Evolutionary conservation across 2,113 vertebrate species (phyloP), one percentile per base, ranked within the genome.

Genomic region (Gavia stellata): DNA sequence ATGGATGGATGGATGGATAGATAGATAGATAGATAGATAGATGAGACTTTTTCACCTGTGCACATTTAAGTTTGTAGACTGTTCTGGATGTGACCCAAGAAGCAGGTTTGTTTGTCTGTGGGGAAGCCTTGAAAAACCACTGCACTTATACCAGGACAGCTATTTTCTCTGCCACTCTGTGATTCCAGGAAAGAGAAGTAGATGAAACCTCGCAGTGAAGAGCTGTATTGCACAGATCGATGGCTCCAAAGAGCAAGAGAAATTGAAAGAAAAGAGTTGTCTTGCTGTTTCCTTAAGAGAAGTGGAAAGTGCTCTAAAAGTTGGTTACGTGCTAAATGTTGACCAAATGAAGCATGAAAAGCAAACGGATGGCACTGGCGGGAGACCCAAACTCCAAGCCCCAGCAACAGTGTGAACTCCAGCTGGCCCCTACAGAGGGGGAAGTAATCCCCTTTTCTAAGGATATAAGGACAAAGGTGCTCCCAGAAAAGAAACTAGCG

Each of bases 221-320:
- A 74, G 33, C 36, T 59, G 2, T 61, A 36, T 14, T 29, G 16
- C 24, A 16, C 24, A 47, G 36, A 61, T 40, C 0, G 0, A 56
- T 80, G 26, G 34, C 74, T 82, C 49, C 34, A 42, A 78, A 90
- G 61, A 85, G 49, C 26, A 75, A 61, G 21, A 36, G 15, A 42
- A 66, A 31, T 13, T 1, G 16, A 65, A 86, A 90, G 62, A 50
- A 84, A n/a, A 42, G 3, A 9, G 2, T 45, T 53, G 4, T 33
- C 18, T 58, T 68, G 11, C 59, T 33, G 42, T 90, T 95, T 50
- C 29, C 40, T 75, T 42, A 21, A 83, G 47, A 66, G 33, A 70
- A 24, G 47, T 93, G 31, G 34, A 29, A 95, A 93, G 52, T 52
- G 44, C 56, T 61, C 33, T 88, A 31, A 21, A 75, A 68, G 47